Conservation (phyloP, 2,113 vertebrate genomes). For the Pseudonaja textilis region DNA sequence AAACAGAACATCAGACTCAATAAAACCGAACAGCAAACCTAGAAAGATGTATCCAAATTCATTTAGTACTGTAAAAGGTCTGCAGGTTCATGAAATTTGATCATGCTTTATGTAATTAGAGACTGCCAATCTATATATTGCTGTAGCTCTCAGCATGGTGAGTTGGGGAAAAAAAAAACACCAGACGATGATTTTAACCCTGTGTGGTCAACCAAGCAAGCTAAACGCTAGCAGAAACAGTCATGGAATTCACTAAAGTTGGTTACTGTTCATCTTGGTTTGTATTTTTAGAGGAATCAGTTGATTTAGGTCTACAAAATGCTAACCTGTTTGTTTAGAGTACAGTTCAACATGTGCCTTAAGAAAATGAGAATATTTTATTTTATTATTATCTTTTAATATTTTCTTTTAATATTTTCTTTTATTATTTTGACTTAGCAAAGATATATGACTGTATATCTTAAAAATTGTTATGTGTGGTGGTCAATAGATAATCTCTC, state of each 20-base stretch:
- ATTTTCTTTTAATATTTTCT: neutral
- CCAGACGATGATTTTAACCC: neutral
- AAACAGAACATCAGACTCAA: neutral
- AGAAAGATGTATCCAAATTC: neutral
- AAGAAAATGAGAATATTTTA: neutral
- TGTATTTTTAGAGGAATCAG: neutral
- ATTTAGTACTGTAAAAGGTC: neutral
- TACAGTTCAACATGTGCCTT: neutral
- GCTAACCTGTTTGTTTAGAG: neutral
- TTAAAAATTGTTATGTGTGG: neutral
- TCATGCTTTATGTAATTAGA: neutral
- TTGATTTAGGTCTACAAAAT: neutral
- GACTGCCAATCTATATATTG: neutral
- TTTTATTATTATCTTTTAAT: too few relatives aligned
- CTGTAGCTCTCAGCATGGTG: neutral
- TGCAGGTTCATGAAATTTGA: neutral
- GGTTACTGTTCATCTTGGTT: neutral
- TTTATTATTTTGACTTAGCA: neutral
- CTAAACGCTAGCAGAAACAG: neutral
- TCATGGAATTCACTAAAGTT: neutral
- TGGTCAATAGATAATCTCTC: neutral
- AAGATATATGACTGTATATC: neutral
- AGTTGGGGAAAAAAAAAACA: neutral
- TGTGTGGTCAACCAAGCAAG: neutral
- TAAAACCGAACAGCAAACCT: neutral